Evolutionary conservation across 2,113 vertebrate genomes (phyloP).

Genomic region (Apodemus speciosus): DNA sequence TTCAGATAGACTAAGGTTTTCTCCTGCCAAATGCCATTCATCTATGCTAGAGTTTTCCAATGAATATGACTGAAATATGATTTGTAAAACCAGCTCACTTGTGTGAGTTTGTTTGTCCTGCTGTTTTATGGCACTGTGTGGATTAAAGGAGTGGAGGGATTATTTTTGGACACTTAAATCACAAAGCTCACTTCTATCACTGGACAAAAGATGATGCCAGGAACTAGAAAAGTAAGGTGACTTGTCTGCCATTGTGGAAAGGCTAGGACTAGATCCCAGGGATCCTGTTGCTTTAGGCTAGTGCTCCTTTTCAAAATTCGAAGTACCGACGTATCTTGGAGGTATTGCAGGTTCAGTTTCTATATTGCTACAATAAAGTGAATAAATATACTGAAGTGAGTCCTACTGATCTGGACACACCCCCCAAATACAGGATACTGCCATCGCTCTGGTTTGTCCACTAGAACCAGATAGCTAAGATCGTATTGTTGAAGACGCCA

Average conservation of each 20-base stretch:
- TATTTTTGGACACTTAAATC: not conserved
- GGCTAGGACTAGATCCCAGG: not conserved
- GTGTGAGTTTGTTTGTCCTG: slow-evolving; percentile 55
- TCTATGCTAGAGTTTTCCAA: slow-evolving; percentile 55
- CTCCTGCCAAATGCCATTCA: slow-evolving; percentile 76
- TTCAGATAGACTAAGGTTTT: slow-evolving; percentile 73
- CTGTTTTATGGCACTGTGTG: slow-evolving; percentile 21
- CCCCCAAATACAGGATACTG: not conserved
- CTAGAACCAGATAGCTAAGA: not conserved
- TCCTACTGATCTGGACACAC: not conserved
- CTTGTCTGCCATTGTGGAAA: not conserved
- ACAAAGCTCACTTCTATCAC: not conserved
- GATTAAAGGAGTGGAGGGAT: not conserved
- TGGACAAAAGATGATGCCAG: not conserved
- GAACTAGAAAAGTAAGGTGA: not conserved
- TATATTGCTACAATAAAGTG: not conserved
- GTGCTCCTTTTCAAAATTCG: not conserved
- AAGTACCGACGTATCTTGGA: not conserved
- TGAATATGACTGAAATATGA: slow-evolving; percentile 28
- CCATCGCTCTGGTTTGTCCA: not conserved
- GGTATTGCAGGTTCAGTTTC: not conserved
- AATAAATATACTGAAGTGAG: not conserved
- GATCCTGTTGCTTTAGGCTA: not conserved
- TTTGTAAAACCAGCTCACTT: slow-evolving; percentile 49
- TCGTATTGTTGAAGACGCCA: too few relatives aligned